Evolutionary conservation across 2,797 vertebrate species (phyloP).

Genomic region (Catharus ustulatus): DNA sequence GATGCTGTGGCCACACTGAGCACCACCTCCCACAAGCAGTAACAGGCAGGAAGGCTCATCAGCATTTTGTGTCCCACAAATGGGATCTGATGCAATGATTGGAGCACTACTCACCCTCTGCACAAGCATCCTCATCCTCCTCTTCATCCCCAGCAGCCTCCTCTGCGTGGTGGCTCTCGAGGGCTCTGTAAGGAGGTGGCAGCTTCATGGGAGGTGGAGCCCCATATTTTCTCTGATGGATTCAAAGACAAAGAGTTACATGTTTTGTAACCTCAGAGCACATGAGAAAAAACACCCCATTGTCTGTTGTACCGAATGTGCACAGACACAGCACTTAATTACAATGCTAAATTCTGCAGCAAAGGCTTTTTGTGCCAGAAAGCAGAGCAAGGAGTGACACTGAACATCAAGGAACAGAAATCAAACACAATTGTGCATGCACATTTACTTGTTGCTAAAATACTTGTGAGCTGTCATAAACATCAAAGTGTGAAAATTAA

Average conservation of each 20-base stretch:
- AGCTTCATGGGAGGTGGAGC: conserved; percentile 81
- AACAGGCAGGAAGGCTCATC: not conserved
- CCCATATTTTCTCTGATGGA: conserved; percentile 65
- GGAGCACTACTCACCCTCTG: conserved; percentile 69
- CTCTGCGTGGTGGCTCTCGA: not conserved
- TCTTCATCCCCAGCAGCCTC: conserved; percentile 56
- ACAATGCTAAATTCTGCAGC: not conserved
- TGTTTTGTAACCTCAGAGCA: not conserved
- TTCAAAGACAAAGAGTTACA: conserved; percentile 26
- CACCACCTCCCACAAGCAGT: not conserved
- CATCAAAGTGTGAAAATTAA: not conserved
- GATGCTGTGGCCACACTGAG: not conserved
- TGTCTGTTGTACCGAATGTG: not conserved
- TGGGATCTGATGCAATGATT: not conserved
- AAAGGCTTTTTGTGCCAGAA: not conserved
- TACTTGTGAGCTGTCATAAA: not conserved
- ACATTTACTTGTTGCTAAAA: not conserved
- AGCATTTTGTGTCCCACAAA: not conserved
- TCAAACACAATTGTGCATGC: not conserved
- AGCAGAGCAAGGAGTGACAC: not conserved
- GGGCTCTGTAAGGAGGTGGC: conserved; percentile 77
- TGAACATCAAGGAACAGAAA: not conserved
- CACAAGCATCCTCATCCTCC: conserved; percentile 42
- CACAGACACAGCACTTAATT: not conserved
- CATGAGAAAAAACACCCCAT: not conserved